phyloP scores from a whole-genome alignment of 2,888 invertebrate species.

The Cerastis rubricosa region DNA sequence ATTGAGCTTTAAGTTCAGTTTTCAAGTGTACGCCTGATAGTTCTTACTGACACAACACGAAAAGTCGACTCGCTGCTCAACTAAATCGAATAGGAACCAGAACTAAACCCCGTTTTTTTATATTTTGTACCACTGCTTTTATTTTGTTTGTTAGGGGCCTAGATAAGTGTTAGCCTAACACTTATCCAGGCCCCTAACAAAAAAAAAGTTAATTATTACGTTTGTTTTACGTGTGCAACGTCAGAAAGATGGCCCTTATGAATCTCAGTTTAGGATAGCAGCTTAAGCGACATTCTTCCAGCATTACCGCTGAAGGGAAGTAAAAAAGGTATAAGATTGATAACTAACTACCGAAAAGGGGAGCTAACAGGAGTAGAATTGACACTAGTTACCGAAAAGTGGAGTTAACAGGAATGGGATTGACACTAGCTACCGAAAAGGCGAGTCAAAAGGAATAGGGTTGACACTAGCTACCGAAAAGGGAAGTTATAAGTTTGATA shows the following conservation, averaged over 20 bases:
- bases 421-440: too few relatives aligned
- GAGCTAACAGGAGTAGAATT: too few relatives aligned
- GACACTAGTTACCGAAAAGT: too few relatives aligned
- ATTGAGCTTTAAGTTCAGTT: background rate
- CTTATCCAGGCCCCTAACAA: background rate
- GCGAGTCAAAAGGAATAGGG: too few relatives aligned
- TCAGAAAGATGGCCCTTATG: background rate
- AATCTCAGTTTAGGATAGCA: background rate
- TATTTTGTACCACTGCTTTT: background rate
- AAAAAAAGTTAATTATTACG: background rate
- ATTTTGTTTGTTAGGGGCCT: too few relatives aligned
- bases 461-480: too few relatives aligned
- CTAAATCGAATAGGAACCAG: background rate
- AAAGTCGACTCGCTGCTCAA: slow-evolving; percentile 10
- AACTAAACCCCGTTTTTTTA: accelerated
- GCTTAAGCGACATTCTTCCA: background rate
- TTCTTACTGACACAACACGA: background rate
- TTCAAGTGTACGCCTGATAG: slow-evolving; percentile 3
- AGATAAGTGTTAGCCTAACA: background rate
- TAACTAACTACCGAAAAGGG: too few relatives aligned
- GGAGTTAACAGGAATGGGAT: too few relatives aligned
- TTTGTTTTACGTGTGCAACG: background rate
- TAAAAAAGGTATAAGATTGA: too few relatives aligned
- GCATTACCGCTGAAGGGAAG: too few relatives aligned
- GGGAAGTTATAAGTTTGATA: too few relatives aligned